These are phyloP conservation scores for Limenitis camilla DNA, from an alignment of 2,888 invertebrate species.

Conservation along the genomic window DNA sequence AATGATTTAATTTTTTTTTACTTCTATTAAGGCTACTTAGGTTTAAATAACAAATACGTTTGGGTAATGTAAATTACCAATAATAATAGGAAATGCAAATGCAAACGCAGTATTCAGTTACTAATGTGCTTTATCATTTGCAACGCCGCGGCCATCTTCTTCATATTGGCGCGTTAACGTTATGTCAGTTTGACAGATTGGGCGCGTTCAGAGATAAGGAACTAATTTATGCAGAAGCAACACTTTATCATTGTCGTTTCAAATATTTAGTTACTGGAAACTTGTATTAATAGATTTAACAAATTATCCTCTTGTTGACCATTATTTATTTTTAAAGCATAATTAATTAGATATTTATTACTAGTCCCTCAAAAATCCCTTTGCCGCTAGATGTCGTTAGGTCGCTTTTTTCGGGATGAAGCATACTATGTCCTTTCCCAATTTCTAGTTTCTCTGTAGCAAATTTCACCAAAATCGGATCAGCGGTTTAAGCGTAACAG, in stretches of 20 bases:
- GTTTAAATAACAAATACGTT: background rate
- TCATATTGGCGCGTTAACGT: conserved; percentile 22
- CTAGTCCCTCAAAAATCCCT: no score
- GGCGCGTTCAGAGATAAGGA: conserved; percentile 25
- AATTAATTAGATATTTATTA: no score
- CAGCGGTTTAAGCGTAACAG: no score
- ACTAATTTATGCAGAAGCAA: conserved; percentile 18
- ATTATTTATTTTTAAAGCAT: no score
- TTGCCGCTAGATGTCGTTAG: no score
- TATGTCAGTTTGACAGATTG: conserved; percentile 26
- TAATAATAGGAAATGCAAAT: background rate
- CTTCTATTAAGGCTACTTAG: background rate
- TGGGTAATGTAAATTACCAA: background rate
- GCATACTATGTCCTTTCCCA: no score
- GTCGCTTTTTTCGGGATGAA: no score
- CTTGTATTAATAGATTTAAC: background rate
- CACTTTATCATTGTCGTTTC: conserved; percentile 15
- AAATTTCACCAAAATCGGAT: no score
- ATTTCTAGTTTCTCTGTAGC: no score
- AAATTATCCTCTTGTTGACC: no score
- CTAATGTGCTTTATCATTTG: conserved; percentile 18
- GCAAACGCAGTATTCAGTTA: conserved; percentile 12
- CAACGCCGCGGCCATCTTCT: conserved; percentile 16
- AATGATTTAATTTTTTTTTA: no score
- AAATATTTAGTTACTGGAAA: conserved; percentile 5